phyloP scores from a whole-genome alignment of 1,140 invertebrate species.

The Mycetomoellerius zeteki region DNA sequence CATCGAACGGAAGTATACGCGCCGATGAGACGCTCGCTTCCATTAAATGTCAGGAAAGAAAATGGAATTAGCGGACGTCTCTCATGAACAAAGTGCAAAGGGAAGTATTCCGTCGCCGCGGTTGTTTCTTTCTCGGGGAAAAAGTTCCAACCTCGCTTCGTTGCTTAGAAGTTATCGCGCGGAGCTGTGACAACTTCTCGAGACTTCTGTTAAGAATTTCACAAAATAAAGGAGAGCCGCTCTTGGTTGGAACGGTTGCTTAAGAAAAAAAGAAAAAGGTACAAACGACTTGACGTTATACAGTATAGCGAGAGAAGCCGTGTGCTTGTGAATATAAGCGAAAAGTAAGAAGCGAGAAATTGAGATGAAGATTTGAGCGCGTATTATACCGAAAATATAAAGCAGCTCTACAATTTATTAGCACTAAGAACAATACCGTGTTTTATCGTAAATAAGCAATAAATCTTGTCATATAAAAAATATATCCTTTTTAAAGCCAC shows the following conservation, averaged over 20 bases:
- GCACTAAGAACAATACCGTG: not conserved
- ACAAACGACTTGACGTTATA: slow-evolving; percentile 55
- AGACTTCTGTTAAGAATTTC: slow-evolving; percentile 62
- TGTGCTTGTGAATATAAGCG: slow-evolving; percentile 43
- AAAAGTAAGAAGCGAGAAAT: slow-evolving; percentile 52
- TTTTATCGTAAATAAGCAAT: not conserved
- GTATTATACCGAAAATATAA: slow-evolving; percentile 17
- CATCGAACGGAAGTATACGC: slow-evolving; percentile 59
- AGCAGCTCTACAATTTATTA: slow-evolving; percentile 2
- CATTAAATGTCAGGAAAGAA: slow-evolving; percentile 63
- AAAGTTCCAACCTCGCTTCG: slow-evolving; percentile 60
- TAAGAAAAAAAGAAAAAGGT: slow-evolving; percentile 41
- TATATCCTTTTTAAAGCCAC: not conserved
- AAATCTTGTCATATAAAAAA: slow-evolving; percentile 17
- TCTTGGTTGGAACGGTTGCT: slow-evolving; percentile 57
- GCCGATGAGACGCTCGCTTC: slow-evolving; percentile 60
- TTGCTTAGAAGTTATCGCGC: slow-evolving; percentile 64
- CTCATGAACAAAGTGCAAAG: slow-evolving; percentile 64
- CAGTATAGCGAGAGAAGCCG: slow-evolving; percentile 6
- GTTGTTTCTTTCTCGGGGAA: slow-evolving; percentile 60
- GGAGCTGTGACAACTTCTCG: slow-evolving; percentile 63
- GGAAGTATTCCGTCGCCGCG: slow-evolving; percentile 61
- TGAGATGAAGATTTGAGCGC: slow-evolving; percentile 48
- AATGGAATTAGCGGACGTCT: slow-evolving; percentile 64
- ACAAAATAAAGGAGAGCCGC: slow-evolving; percentile 53